Conservation (phyloP, 2,113 vertebrate genomes). For the Vulpes ferrilata region DNA sequence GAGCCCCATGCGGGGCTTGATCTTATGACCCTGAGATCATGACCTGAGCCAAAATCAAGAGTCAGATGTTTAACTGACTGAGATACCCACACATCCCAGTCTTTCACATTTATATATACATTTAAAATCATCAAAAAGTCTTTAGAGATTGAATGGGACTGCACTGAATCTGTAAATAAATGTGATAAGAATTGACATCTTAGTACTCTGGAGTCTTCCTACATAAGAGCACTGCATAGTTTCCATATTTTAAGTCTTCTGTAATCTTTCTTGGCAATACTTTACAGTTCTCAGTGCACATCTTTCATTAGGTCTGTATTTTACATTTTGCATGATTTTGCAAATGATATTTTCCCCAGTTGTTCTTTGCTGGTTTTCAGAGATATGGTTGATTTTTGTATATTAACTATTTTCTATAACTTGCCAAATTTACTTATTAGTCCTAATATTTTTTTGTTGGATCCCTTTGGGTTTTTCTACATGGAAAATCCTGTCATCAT, state of each 20-base stretch:
- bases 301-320: not conserved
- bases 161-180: not conserved
- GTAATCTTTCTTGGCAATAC: not conserved
- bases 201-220: not conserved
- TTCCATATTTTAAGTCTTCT: not conserved
- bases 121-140: not conserved
- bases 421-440: not conserved
- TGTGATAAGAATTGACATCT: not conserved
- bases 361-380: not conserved
- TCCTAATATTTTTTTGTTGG: not conserved
- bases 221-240: not conserved
- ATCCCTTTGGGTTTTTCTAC: not conserved
- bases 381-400: not conserved
- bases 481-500: not conserved
- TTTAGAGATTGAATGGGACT: not conserved
- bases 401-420: not conserved
- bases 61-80: not conserved
- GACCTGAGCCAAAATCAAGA: not conserved
- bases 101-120: not conserved
- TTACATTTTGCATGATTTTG: not conserved
- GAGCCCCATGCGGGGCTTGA: not conserved
- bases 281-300: not conserved
- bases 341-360: not conserved
- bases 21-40: not conserved
- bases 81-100: not conserved